phyloP scores from a whole-genome alignment of 2,113 vertebrate species.

The Sander vitreus region DNA sequence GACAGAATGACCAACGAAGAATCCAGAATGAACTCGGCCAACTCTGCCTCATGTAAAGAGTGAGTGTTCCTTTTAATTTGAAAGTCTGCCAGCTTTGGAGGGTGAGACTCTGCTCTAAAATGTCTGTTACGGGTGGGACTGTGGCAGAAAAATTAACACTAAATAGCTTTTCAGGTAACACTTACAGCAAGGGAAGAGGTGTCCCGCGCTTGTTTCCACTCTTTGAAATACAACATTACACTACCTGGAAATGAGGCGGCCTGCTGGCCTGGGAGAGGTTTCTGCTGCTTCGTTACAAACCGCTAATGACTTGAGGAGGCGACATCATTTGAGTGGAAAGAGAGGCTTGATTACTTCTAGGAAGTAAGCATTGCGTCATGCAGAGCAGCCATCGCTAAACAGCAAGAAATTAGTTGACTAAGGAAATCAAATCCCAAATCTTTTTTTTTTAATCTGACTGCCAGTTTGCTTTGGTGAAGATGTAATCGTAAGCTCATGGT shows the following conservation, averaged over 20 bases:
- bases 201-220: conserved; percentile 12
- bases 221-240: conserved; percentile 31
- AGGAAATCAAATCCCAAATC: not conserved
- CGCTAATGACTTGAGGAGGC: conserved; percentile 47
- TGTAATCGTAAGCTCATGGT: not conserved
- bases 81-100: not conserved
- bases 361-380: conserved; percentile 49
- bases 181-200: not conserved
- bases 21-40: conserved; percentile 17
- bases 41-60: not conserved
- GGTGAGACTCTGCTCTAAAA: not conserved
- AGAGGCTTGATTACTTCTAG: conserved; percentile 36
- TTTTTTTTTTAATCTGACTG: not conserved
- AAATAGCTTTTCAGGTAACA: conserved; percentile 27
- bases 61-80: conserved; percentile 17
- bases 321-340: conserved; percentile 48
- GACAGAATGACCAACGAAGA: conserved; percentile 13
- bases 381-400: conserved; percentile 41
- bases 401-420: conserved; percentile 24
- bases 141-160: not conserved
- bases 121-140: not conserved
- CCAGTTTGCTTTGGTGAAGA: conserved; percentile 29
- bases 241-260: conserved; percentile 29
- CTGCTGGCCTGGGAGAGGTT: conserved; percentile 39
- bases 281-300: conserved; percentile 61